A percentile compares a stretch with the other conserved stretches of the same genome.
Conservation (phyloP, 2,888 invertebrate species). For the Pristionchus arcanus region DNA sequence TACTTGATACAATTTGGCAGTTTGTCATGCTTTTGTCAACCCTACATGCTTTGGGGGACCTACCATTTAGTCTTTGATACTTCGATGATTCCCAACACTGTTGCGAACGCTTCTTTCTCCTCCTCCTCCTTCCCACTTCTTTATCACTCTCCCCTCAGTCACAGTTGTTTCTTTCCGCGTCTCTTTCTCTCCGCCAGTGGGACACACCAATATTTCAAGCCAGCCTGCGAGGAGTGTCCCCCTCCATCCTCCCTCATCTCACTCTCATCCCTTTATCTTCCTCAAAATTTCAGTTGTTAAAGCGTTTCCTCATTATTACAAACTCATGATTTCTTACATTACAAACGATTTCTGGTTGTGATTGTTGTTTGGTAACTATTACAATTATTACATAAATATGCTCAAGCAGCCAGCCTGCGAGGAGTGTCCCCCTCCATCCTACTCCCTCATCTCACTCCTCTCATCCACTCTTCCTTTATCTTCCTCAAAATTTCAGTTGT, state of each 20-base stretch:
- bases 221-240: background rate
- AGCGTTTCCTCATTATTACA: no score
- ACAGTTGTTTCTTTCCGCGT: conserved; percentile 7
- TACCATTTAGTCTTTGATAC: no score
- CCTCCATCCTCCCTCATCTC: background rate
- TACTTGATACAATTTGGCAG: no score
- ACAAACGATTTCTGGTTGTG: no score
- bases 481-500: background rate
- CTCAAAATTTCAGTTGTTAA: background rate
- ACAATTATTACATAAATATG: no score
- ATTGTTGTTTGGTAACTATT: no score
- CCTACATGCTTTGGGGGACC: no score
- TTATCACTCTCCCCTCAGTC: background rate
- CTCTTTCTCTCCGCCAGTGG: background rate
- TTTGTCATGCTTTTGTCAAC: no score
- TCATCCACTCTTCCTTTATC: no score
- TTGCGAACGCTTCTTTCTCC: background rate
- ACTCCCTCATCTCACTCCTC: background rate
- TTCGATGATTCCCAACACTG: no score
- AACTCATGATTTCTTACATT: no score
- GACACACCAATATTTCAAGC: conserved; percentile 28
- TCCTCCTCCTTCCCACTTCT: background rate
- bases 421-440: background rate
- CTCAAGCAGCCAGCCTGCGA: background rate
- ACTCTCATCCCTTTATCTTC: conserved; percentile 31